phyloP scores from a whole-genome alignment of 2,113 vertebrate species.

The Lontra canadensis region DNA sequence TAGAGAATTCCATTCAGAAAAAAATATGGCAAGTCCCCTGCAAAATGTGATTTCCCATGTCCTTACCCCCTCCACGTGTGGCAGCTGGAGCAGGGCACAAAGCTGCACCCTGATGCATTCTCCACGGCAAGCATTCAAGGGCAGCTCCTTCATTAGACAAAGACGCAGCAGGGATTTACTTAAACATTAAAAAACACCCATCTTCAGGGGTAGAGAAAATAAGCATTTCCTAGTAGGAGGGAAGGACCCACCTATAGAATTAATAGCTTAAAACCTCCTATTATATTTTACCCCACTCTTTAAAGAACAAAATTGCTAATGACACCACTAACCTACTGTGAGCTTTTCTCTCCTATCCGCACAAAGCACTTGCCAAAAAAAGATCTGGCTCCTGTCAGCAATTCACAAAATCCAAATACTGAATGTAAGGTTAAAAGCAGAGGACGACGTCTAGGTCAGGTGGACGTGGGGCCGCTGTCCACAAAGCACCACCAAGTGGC shows the following conservation, averaged over 20 bases:
- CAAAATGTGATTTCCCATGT: background rate
- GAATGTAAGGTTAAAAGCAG: background rate
- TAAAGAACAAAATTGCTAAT: constrained; percentile 64
- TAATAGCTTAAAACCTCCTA: constrained; percentile 48
- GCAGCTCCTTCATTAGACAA: constrained; percentile 5
- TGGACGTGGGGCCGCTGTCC: background rate
- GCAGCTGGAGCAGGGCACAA: background rate
- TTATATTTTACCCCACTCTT: constrained; percentile 17
- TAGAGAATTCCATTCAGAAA: constrained; percentile 8
- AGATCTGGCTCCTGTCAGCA: background rate
- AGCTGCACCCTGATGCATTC: background rate
- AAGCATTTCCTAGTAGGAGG: constrained; percentile 45
- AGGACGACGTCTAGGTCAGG: background rate
- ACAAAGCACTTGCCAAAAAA: background rate
- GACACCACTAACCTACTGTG: background rate
- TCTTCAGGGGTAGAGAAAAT: constrained; percentile 46
- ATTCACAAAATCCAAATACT: background rate
- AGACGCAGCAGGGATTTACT: constrained; percentile 42
- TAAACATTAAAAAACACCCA: constrained; percentile 56
- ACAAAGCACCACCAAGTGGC: background rate
- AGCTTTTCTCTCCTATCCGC: background rate
- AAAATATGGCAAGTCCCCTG: background rate
- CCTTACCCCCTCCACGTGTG: background rate
- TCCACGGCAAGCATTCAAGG: background rate
- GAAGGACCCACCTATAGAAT: constrained; percentile 19